Base-by-base conservation (phyloP, 1,140 invertebrate genomes). In the Caenorhabditis briggsae region DNA sequence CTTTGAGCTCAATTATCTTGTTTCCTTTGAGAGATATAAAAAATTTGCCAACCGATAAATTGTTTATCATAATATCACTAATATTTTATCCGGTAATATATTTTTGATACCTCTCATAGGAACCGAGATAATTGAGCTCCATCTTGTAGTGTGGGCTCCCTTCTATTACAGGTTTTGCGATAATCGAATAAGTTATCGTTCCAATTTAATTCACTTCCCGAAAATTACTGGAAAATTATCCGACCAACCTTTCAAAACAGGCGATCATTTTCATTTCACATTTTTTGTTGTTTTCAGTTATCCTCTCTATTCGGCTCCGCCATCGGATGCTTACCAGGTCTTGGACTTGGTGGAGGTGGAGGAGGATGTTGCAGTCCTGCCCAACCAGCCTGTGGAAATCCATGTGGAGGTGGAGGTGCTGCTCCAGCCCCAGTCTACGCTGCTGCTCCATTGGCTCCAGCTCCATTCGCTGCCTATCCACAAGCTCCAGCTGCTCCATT, bases 331-430 rank as follows among this genome's bases (percentile, higher is more conserved):
- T 46, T 78, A 20, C 70, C 70, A 11, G 70, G 70, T 25, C 70
- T 78, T 53, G 84, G 84, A 9, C 84, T 85, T 43, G 23, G 20
- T 12, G 84, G 84, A 23, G 64, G 58, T n/a, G 65, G 65, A 12
- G 84, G 84, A 85, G 83, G 83, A 84, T 85, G 84, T 16, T 85
- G 84, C 25, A 41, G 20, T 74, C 7, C 61, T 2, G 61, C 61
- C 0, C 58, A 59, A 46, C 64, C 84, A 1, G 48, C 46, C n/a
- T 85, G 84, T 56, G 84, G 84, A 11, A 85, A 50, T 14, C 84
- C 84, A 33, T 85, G 84, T 53, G 84, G 83, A 33, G 41, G 20
- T 46, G 53, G 50, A 59, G 53, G 53, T 41, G 83, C 59, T 48
- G 83, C 83, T 50, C 83, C 83, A 20, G 58, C 64, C 16, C 84